Conservation (phyloP, 2,888 invertebrate genomes). For the Dynastes hyllus region DNA sequence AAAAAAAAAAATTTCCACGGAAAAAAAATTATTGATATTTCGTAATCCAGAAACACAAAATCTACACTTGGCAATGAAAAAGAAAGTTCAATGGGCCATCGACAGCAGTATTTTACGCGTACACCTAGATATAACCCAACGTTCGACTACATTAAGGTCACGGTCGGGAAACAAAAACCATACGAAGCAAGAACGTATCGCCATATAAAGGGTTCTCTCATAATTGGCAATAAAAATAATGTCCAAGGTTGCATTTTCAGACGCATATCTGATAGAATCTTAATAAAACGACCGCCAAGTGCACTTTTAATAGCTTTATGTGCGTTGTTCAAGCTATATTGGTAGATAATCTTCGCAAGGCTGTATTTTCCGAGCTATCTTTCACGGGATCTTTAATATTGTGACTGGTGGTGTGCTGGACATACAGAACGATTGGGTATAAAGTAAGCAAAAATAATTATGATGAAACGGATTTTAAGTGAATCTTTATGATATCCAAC, state of each 20-base stretch:
- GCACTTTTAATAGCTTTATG: neutral
- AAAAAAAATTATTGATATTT: too few relatives aligned
- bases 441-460: too few relatives aligned
- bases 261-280: constrained; percentile 36
- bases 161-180: constrained; percentile 5
- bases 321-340: neutral
- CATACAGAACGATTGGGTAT: neutral
- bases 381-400: neutral
- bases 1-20: too few relatives aligned
- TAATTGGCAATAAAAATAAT: constrained; percentile 46
- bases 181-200: constrained; percentile 12
- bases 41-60: too few relatives aligned
- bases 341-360: neutral
- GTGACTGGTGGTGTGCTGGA: neutral
- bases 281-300: constrained; percentile 26
- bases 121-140: neutral
- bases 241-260: constrained; percentile 28
- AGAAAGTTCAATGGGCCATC: too few relatives aligned
- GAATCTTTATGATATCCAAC: too few relatives aligned
- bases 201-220: constrained; percentile 31
- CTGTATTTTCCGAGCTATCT: neutral
- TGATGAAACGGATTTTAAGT: too few relatives aligned
- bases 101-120: too few relatives aligned
- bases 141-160: constrained; percentile 22
- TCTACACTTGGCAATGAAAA: too few relatives aligned